These are phyloP conservation scores for Pogonomyrmex barbatus DNA, from an alignment of 1,140 invertebrate species.

Conservation along the genomic window DNA sequence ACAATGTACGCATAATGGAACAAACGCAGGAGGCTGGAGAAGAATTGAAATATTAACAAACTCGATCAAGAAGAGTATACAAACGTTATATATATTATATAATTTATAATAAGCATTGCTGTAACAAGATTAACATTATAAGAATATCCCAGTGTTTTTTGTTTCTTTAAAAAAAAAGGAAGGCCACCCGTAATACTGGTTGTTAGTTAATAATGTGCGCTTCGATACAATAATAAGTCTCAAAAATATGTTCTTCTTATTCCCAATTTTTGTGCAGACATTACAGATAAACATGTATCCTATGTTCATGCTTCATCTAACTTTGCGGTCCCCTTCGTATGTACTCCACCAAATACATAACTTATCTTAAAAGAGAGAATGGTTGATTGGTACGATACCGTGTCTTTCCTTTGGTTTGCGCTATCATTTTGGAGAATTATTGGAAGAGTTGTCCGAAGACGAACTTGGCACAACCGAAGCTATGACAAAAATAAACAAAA, in stretches of 20 bases:
- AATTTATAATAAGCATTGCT: constrained; percentile 70
- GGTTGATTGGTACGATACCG: constrained; percentile 28
- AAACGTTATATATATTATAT: constrained; percentile 76
- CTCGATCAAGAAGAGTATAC: constrained; percentile 64
- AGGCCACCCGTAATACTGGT: constrained; percentile 79
- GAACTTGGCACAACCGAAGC: constrained; percentile 71
- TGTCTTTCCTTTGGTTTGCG: constrained; percentile 46
- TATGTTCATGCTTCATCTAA: background rate
- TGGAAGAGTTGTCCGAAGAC: constrained; percentile 39
- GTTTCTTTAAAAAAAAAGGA: constrained; percentile 64
- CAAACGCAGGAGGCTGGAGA: background rate
- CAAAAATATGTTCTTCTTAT: constrained; percentile 74
- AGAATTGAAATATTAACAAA: constrained; percentile 21
- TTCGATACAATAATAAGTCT: constrained; percentile 71
- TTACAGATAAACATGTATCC: constrained; percentile 16
- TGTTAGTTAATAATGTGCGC: constrained; percentile 70
- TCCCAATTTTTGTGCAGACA: constrained; percentile 10
- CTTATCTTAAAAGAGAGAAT: constrained; percentile 52
- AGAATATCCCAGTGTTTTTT: constrained; percentile 46
- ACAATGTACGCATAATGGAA: background rate
- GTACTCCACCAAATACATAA: constrained; percentile 42
- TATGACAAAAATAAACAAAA: constrained; percentile 60
- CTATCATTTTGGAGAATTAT: constrained; percentile 48
- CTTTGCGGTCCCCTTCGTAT: constrained; percentile 8
- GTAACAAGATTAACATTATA: constrained; percentile 71